Base-by-base conservation (phyloP, 92 coral and sea anemone species). In the Zoanthus sociatus region DNA sequence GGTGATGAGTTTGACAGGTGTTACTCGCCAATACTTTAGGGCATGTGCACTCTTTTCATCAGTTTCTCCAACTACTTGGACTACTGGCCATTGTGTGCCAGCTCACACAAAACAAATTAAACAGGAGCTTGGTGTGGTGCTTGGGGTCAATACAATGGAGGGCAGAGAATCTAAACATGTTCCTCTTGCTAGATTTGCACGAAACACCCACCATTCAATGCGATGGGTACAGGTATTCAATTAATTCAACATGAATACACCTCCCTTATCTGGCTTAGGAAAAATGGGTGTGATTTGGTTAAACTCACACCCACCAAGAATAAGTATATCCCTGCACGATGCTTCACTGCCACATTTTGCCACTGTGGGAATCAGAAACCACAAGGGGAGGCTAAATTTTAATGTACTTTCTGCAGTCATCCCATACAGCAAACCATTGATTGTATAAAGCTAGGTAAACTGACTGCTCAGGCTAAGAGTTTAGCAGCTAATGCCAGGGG, bases 231-330 rank as follows among this genome's bases (percentile, higher is more conserved):
- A 91, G 76, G 84, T 91, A 73, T 91, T 91, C 88, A 91, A 76
- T 26, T 26, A 26, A 26, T 26, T 26, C 26, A 26, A 77, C 93
- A 91, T 83, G 89, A 87, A 13, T 91, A 91, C 55, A 87, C 82
- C 82, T 91, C 93, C 75, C 93, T 91, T 67, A 47, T 91, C 85
- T 91, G 93, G 90, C 83, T 91, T 10, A 91, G 89, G 76, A 88
- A 26, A 91, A 83, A 91, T 37, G 42, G 42, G 42, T 37, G 42
- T 3, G 42, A 37, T 37, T 37, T 37, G 4, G 42, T 0, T 37
- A 37, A 37, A 37, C 42, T 1, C 42, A 26, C 26, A 26, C 26
- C 26, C 42, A 37, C 42, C 42, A 37, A 37, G 42, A 37, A 37
- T 37, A 37, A 37, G 42, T 37, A 33, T 33, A 37, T 37, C 42